phyloP scores from a whole-genome alignment of 1,140 invertebrate species.

The Dendroctonus ponderosae region DNA sequence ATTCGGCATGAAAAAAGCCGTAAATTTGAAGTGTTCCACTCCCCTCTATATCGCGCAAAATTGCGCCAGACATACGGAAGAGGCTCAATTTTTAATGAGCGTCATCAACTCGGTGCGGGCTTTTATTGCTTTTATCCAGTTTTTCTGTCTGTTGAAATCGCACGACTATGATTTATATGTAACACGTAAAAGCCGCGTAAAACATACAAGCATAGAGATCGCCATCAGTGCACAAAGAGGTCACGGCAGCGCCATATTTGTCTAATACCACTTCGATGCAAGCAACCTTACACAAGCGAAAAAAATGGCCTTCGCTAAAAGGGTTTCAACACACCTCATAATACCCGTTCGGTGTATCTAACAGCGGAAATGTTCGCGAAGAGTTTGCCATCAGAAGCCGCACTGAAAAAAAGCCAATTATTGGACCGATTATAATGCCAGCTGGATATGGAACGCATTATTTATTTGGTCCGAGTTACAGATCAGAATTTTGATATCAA shows the following conservation, averaged over 20 bases:
- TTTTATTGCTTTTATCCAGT: no score
- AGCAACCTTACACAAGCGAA: slow-evolving; percentile 19
- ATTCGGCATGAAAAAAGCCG: no score
- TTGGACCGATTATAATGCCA: slow-evolving; percentile 21
- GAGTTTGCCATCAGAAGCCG: no score
- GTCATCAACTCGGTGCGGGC: no score
- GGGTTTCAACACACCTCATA: slow-evolving; percentile 22
- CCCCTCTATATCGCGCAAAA: no score
- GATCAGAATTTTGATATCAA: slow-evolving; percentile 28
- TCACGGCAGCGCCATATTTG: slow-evolving; percentile 31
- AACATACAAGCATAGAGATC: slow-evolving; percentile 26
- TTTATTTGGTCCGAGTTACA: slow-evolving; percentile 3
- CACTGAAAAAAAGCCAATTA: slow-evolving; percentile 11
- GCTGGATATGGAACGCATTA: slow-evolving; percentile 16
- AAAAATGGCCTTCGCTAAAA: slow-evolving; percentile 13
- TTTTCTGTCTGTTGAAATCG: neutral
- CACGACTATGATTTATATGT: slow-evolving; percentile 24
- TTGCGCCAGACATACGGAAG: no score
- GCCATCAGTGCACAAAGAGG: slow-evolving; percentile 32
- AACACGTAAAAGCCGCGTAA: slow-evolving; percentile 16
- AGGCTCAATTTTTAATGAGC: no score
- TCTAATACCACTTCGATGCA: slow-evolving; percentile 25
- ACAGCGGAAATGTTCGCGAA: no score
- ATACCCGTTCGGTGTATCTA: neutral
- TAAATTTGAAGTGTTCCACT: no score